Evolutionary conservation across 2,888 invertebrate species (phyloP).

Genomic region (Tachina fera): DNA sequence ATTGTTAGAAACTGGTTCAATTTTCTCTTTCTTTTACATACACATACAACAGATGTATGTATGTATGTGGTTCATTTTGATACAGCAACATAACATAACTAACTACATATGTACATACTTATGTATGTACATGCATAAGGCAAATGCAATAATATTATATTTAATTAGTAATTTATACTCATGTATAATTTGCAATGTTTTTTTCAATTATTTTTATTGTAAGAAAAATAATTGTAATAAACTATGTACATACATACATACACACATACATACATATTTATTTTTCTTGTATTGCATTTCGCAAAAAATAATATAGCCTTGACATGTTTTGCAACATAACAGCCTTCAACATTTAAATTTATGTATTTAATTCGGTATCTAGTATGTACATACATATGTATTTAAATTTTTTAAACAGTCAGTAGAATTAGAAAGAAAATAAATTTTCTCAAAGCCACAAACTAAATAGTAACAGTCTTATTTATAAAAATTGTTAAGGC

Average conservation of each 20-base stretch:
- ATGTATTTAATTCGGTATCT: not conserved
- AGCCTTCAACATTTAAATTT: slow-evolving; percentile 44
- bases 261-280: not conserved
- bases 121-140: not conserved
- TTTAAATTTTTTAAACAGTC: not conserved
- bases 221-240: slow-evolving; percentile 15
- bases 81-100: not conserved
- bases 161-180: slow-evolving; percentile 20
- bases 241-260: not conserved
- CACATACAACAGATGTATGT: too few species aligned
- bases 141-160: slow-evolving; percentile 30
- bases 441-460: too few species aligned
- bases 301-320: slow-evolving; percentile 44
- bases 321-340: slow-evolving; percentile 64
- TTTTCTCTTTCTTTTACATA: slow-evolving; percentile 2
- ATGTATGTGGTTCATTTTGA: not conserved
- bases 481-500: too few species aligned
- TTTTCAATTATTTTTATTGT: slow-evolving; percentile 15
- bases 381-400: not conserved
- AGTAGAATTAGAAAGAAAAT: too few species aligned
- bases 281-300: not conserved
- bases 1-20: slow-evolving; percentile 47
- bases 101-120: too few species aligned
- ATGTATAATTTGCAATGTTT: not conserved
- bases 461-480: too few species aligned